Conservation (phyloP, 2,888 invertebrate genomes). For the Agrenia bidenticulata region DNA sequence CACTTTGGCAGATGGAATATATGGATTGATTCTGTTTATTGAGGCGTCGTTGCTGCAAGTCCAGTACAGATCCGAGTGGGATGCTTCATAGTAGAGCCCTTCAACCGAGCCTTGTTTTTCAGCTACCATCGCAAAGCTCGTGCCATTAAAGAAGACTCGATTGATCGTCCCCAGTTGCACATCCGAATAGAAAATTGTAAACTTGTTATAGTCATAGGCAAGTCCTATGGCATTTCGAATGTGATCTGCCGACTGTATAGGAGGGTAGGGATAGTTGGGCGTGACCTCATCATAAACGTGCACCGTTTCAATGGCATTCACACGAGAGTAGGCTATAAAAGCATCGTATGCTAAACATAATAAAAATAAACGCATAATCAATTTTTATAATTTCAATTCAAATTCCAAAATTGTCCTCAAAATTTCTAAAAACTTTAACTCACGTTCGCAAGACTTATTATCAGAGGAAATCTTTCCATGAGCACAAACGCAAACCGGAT, state of each 20-base stretch:
- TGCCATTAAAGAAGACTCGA: conserved; percentile 77
- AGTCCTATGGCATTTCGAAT: conserved; percentile 86
- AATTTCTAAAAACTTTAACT: too few relatives aligned
- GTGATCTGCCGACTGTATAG: conserved; percentile 69
- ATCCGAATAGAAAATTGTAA: conserved; percentile 81
- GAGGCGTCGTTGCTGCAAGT: conserved; percentile 78
- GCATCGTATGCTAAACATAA: conserved; percentile 67
- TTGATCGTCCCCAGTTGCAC: conserved; percentile 83
- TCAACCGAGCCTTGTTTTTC: conserved; percentile 82
- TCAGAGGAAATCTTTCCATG: conserved; percentile 73
- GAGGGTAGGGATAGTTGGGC: conserved; percentile 74
- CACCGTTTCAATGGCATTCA: conserved; percentile 77
- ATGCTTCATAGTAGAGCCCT: conserved; percentile 76
- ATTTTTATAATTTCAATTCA: background rate
- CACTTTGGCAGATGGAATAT: conserved; percentile 57
- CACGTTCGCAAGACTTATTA: conserved; percentile 67
- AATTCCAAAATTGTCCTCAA: background rate
- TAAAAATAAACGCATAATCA: conserved; percentile 3
- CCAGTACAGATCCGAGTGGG: conserved; percentile 72
- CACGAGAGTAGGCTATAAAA: conserved; percentile 81
- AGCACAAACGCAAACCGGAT: conserved; percentile 75
- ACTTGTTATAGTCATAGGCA: conserved; percentile 71
- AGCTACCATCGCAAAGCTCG: conserved; percentile 69
- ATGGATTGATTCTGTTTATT: conserved; percentile 63
- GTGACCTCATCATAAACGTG: conserved; percentile 69